Evolutionary conservation across 2,888 invertebrate species (phyloP), one percentile per base, ranked within the genome.

Genomic region (Drosophila subsilvestris): DNA sequence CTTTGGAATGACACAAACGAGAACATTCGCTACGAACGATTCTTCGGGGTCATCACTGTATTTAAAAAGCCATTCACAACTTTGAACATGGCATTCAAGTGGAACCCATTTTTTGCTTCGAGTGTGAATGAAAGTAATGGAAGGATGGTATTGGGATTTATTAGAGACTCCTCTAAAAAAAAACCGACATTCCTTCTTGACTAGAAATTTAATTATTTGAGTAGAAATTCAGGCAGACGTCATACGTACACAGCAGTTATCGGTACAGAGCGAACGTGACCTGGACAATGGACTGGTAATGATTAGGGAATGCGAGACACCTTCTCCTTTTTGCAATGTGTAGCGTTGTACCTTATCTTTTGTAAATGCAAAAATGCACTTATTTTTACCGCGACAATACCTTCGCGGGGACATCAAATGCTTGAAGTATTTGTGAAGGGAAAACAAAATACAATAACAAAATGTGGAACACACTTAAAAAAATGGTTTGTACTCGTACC

Each of bases 401-500:
- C 69, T 65, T 65, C 18, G 18, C 65, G 47, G 65, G 47, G 48
- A n/a, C 65, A 65, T 54, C 47, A 42, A 43, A 63, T 49, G 14
- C 37, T 37, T 6, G 6, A 6, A 63, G 12, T 47, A 27, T 37
- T 32, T 32, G 14, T 32, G 14, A 3, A 14, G 37, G 10, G 66
- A 50, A 65, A 65, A 29, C 25, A 27, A 18, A 47, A 78, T 59
- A 27, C n/a, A 18, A 47, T 75, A 66, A 18, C 27, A 22, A 20
- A 48, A 79, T 59, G 48, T 82, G 62, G 62, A 84, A 62, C 43
- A 66, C 58, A 60, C 29, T 56, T 56, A 55, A 59, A 27, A 59
- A 27, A 20, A 43, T 53, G 43, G 44, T 72, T 51, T 49, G 29
- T 44, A 27, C 48, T 51, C 44, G 29, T 44, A 27, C 48, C 50